Evolutionary conservation across 1,140 invertebrate species (phyloP), one percentile per base, ranked within the genome.

Genomic region (Drosophila bocki): DNA sequence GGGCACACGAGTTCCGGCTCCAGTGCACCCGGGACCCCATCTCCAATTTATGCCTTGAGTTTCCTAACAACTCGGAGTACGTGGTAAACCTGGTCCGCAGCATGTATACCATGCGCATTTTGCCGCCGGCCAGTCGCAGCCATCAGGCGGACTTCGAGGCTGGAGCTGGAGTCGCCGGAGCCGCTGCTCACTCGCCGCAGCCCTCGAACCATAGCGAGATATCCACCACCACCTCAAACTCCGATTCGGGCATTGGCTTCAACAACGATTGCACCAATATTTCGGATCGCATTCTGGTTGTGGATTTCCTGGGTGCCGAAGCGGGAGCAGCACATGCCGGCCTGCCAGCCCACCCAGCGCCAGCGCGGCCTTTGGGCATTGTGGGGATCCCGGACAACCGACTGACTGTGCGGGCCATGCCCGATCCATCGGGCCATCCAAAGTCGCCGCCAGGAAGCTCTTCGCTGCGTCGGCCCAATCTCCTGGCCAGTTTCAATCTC

Each of bases 161-260:
- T 29, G 79, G 33, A 9, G 26, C 50, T 7, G 68, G 47, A 13
- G 70, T 29, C 26, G 85, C 50, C 0, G 80, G 67, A 3, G 78
- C 65, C 12, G 75, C 79, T 1, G 95, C 96, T 0, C 96, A 97
- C 75, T 97, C 96, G 1, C 96, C 97, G 2, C 97, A 97, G 75
- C 97, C 97, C 0, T 97, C 96, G 90, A 95, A 96, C 91, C 95
- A 96, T 62, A 96, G 97, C 92, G 95, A 95, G 72, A 95, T 97
- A 15, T 97, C 96, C 1, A 97, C 96, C 17, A 97, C 97, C 51
- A 98, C 97, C 1, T 98, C 97, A 75, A 99, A 99, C 91, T 98
- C 97, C 79, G 98, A 99, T 93, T 99, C 98, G 17, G 98, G 98
- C 0, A 98, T 99, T 61, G 98, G 98, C 0, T 98, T 98, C 85